A percentile compares a stretch with the other conserved stretches of the same genome.
Conservation (phyloP, 2,888 invertebrate genomes). For the Nymphalis urticae region DNA sequence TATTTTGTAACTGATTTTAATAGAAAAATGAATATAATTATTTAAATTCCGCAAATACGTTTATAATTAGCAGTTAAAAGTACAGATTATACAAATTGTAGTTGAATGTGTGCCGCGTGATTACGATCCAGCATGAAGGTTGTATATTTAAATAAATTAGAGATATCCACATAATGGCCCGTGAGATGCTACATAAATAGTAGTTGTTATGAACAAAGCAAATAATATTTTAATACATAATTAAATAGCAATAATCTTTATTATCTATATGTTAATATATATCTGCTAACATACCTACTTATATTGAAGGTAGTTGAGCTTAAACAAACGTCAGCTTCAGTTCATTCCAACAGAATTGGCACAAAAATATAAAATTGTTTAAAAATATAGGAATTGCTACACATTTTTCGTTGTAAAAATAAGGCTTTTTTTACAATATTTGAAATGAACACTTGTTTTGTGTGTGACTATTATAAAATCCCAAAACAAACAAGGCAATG, state of each 20-base stretch:
- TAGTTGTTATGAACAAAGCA: constrained; percentile 5
- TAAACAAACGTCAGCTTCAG: too few relatives aligned
- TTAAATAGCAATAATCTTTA: neutral
- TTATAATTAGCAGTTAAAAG: neutral
- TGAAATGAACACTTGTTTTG: too few relatives aligned
- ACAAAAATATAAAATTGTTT: too few relatives aligned
- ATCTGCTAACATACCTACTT: too few relatives aligned
- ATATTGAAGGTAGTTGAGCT: too few relatives aligned
- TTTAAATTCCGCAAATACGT: neutral
- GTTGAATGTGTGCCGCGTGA: constrained; percentile 17
- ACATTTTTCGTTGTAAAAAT: too few relatives aligned
- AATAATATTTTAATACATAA: constrained; percentile 6
- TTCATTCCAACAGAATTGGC: too few relatives aligned
- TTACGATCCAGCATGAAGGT: constrained; percentile 28
- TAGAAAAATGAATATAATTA: neutral
- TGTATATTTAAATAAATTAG: constrained; percentile 34
- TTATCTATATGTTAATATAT: neutral
- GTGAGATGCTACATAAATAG: constrained; percentile 15
- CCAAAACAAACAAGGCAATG: too few relatives aligned
- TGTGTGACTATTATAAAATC: too few relatives aligned
- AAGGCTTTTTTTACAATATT: too few relatives aligned
- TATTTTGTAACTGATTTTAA: too few relatives aligned
- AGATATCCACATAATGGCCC: constrained; percentile 21
- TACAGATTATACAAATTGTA: constrained; percentile 14
- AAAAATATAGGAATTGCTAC: too few relatives aligned